Conservation (phyloP, 2,113 vertebrate species). For the Tor tambroides region DNA sequence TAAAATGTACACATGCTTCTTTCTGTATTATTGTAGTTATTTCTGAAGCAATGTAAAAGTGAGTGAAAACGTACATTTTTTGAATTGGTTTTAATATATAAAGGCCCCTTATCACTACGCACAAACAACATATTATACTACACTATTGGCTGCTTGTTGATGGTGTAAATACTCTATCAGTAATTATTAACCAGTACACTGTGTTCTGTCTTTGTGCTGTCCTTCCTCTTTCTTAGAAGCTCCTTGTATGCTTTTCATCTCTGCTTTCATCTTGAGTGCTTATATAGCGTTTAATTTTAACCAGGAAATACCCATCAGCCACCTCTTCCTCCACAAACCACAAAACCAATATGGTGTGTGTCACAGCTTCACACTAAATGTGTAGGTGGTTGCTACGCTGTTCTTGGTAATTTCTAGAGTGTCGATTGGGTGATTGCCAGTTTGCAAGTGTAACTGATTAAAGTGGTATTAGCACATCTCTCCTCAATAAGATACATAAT, state of each 20-base stretch:
- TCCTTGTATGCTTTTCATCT: not conserved
- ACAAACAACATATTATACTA: not conserved
- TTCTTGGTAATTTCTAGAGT: not conserved
- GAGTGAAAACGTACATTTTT: not conserved
- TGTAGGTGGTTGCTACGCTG: not conserved
- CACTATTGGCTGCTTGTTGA: not conserved
- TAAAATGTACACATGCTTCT: not conserved
- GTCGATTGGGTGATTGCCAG: not conserved
- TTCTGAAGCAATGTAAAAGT: not conserved
- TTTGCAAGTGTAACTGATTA: not conserved
- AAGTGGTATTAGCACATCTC: not conserved
- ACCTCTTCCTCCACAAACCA: slow-evolving; percentile 38
- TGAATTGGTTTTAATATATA: not conserved
- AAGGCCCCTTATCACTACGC: not conserved
- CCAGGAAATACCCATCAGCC: not conserved
- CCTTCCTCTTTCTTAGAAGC: not conserved
- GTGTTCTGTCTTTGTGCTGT: not conserved
- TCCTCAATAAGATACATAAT: not conserved
- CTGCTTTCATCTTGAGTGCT: slow-evolving; percentile 8
- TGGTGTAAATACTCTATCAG: not conserved
- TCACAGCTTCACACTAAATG: not conserved
- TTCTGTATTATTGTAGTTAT: not conserved
- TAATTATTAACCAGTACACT: not conserved
- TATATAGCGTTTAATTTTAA: slow-evolving; percentile 50
- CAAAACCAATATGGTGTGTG: not conserved